Base-by-base conservation (phyloP, 2,888 invertebrate genomes). In the Branchipolynoe longqiensis region DNA sequence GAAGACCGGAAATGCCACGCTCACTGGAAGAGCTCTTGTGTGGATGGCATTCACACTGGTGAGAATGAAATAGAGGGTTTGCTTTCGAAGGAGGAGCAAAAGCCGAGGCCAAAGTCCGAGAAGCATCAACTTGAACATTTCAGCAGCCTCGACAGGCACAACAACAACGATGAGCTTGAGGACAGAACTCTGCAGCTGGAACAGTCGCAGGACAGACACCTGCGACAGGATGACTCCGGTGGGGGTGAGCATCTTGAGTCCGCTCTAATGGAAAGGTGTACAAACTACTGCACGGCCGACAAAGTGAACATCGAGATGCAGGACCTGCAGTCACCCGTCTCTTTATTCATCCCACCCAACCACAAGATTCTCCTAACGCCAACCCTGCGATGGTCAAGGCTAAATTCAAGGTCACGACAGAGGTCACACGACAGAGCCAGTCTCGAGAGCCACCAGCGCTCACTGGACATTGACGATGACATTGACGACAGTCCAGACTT, bases 391-490 rank as follows among this genome's bases (percentile, higher is more conserved):
- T n/a, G 78, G 78, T 78, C 78, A 48, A 78, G 78, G 31, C 8
- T 54, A 8, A 40, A 48, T 41, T 31, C 78, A 6, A 78, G 33
- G 28, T 41, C 78, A 78, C 18, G 48, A 18, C 48, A 78, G 78
- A 78, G 78, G 78, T 78, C 78, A 40, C 41, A 31, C n/a, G 78
- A 78, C 41, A 41, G 78, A 28, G 25, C 78, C 18, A 78, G 78
- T 48, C 25, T 78, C n/a, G 78, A 54, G 28, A 78, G 78, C 33
- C 78, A 78, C 28, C 78, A 78, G 41, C 3, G 6, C 22, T 78
- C 78, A 12, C 6, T 78, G 48, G 78, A 78, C 1, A 36, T 31
- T 4, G 78, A 78, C n/a, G 48, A 48, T 18, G 48, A 48, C 48
- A 48, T 48, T 48, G 62, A 62, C 28, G 78, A 78, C 31, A 78